A percentile compares a stretch with the other conserved stretches of the same genome.
phyloP scores from a whole-genome alignment of 2,888 invertebrate genomes.

The Eueremaeus valkanovi region DNA sequence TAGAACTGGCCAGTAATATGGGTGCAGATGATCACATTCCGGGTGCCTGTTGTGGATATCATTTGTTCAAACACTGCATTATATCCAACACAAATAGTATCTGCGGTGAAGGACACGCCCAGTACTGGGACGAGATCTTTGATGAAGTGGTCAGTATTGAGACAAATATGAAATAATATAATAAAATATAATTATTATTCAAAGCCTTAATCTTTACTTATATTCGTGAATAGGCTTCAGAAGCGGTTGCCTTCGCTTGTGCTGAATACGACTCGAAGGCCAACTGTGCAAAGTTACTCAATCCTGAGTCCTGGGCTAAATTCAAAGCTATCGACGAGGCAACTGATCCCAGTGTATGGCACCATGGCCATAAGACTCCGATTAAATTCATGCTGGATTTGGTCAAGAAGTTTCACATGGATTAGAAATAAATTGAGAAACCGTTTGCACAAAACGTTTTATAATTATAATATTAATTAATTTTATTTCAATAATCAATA shows the following conservation, averaged over 20 bases:
- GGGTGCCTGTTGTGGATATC: not conserved
- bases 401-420: constrained; percentile 3
- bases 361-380: constrained; percentile 26
- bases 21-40: not conserved
- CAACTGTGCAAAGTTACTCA: not conserved
- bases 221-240: constrained; percentile 28
- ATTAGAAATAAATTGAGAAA: not conserved
- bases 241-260: constrained; percentile 22
- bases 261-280: not conserved
- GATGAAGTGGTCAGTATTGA: constrained; percentile 7
- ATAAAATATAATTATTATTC: too few species aligned
- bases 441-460: too few species aligned
- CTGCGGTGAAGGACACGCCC: not conserved
- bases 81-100: not conserved
- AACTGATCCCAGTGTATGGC: not conserved
- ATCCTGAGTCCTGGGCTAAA: not conserved
- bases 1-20: not conserved
- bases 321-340: constrained; percentile 5
- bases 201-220: too few species aligned
- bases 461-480: too few species aligned
- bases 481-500: too few species aligned
- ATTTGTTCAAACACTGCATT: not conserved
- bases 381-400: constrained; percentile 24
- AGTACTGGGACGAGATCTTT: constrained; percentile 19
- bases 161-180: too few species aligned